Evolutionary conservation across 2,888 invertebrate genomes (phyloP).

Genomic region (Epistrophe eligans): DNA sequence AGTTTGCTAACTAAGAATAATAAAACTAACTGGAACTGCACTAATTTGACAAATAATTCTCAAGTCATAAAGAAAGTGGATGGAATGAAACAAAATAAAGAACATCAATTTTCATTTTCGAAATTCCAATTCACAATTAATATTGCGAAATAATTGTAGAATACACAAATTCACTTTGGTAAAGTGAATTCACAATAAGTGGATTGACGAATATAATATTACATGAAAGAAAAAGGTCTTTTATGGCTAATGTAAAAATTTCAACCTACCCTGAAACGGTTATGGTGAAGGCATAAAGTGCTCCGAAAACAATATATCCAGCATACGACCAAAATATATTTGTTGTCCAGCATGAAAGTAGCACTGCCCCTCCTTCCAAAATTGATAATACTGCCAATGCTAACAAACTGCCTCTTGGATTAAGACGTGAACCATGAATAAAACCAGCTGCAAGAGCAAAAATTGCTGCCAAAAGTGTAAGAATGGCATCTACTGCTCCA

Average conservation of each 20-base stretch:
- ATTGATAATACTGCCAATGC: constrained; percentile 84
- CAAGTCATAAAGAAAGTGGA: too few relatives aligned
- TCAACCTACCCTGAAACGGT: constrained; percentile 81
- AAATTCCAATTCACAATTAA: too few relatives aligned
- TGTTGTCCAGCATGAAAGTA: constrained; percentile 85
- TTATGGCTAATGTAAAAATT: not conserved
- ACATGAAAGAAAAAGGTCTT: too few relatives aligned
- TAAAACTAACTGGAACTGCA: too few relatives aligned
- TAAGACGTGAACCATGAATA: constrained; percentile 80
- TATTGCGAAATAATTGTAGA: too few relatives aligned
- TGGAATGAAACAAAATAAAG: too few relatives aligned
- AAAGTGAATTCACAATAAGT: too few relatives aligned
- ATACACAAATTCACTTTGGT: too few relatives aligned
- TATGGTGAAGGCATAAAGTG: constrained; percentile 89
- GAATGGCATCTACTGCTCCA: constrained; percentile 92
- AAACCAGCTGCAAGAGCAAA: constrained; percentile 86
- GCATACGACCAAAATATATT: constrained; percentile 90
- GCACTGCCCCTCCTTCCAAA: constrained; percentile 85
- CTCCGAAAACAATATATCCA: constrained; percentile 90
- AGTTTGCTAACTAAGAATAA: too few relatives aligned
- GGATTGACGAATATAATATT: too few relatives aligned
- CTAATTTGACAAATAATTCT: too few relatives aligned
- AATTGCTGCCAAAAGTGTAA: constrained; percentile 88
- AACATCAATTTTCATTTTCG: too few relatives aligned
- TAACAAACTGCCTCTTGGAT: constrained; percentile 83